These are phyloP conservation scores for Palythoa grandis DNA, from an alignment of 92 coral and sea anemone species.

Conservation along the genomic window DNA sequence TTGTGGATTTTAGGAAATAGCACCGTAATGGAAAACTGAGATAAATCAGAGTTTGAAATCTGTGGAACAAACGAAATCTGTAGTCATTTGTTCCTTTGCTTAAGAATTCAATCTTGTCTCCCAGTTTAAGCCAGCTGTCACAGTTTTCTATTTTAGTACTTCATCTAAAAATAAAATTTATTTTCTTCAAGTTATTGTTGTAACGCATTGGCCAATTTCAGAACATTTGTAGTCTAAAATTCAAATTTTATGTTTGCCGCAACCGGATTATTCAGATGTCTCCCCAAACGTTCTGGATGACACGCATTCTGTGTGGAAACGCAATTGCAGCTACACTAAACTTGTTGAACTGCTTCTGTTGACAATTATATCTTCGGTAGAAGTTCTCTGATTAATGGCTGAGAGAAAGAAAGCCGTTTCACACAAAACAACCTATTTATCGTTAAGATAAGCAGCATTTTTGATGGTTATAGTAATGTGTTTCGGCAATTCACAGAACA, in stretches of 20 bases:
- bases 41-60: not conserved
- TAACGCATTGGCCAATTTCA: not conserved
- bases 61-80: not conserved
- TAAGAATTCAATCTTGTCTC: not conserved
- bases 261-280: not conserved
- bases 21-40: not conserved
- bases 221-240: not conserved
- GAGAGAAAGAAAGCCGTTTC: not conserved
- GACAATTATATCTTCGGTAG: not conserved
- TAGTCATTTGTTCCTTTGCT: not conserved
- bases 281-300: not conserved
- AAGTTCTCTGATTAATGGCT: not conserved
- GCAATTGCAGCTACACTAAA: not conserved
- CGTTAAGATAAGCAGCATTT: constrained; percentile 33
- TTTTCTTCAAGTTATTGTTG: constrained; percentile 20
- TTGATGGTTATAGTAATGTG: constrained; percentile 28
- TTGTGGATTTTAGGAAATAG: not conserved
- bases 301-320: not conserved
- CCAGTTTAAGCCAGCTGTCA: constrained; percentile 18
- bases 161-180: constrained; percentile 33
- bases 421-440: not conserved
- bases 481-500: constrained; percentile 37
- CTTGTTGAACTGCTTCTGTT: not conserved
- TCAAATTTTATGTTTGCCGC: not conserved
- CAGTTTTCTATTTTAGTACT: not conserved